Evolutionary conservation across 2,888 invertebrate species (phyloP).

Genomic region (Teleiodes luculella): DNA sequence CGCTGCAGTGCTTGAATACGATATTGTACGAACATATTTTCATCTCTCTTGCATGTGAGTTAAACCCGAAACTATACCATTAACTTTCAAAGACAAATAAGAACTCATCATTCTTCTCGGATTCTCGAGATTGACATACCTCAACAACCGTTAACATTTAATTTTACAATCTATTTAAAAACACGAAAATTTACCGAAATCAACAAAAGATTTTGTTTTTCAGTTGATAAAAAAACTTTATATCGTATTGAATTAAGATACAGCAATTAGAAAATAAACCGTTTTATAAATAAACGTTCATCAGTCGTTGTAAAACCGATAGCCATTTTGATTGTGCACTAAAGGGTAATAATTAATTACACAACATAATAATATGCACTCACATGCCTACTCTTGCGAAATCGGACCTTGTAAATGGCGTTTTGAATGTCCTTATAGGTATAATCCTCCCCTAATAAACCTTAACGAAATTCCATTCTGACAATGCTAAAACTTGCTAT

Average conservation of each 20-base stretch:
- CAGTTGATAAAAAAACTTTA: constrained; percentile 28
- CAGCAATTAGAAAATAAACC: constrained; percentile 29
- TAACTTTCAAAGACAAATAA: constrained; percentile 58
- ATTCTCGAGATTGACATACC: constrained; percentile 24
- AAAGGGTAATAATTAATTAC: constrained; percentile 30
- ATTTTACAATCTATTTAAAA: constrained; percentile 18
- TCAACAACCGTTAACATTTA: constrained; percentile 14
- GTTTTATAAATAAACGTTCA: constrained; percentile 28
- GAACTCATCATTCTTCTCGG: constrained; percentile 49
- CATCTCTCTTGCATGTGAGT: constrained; percentile 48
- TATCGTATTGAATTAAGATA: constrained; percentile 27
- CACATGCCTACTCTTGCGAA: too few species aligned
- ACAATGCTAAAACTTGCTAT: too few species aligned
- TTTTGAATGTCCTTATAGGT: too few species aligned
- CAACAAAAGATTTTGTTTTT: constrained; percentile 25
- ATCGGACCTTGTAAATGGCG: too few species aligned
- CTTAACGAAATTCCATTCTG: too few species aligned
- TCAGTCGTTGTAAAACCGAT: constrained; percentile 35
- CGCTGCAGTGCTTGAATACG: constrained; percentile 42
- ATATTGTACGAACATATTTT: constrained; percentile 46
- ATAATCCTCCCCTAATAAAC: too few species aligned
- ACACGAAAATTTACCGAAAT: constrained; percentile 19
- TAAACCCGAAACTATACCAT: constrained; percentile 46
- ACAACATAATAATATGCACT: too few species aligned
- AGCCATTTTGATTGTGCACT: constrained; percentile 34